Percentiles rank a stretch among this genome's conserved stretches.
Conservation (phyloP, 2,888 invertebrate species). For the Eupithecia tripunctaria region DNA sequence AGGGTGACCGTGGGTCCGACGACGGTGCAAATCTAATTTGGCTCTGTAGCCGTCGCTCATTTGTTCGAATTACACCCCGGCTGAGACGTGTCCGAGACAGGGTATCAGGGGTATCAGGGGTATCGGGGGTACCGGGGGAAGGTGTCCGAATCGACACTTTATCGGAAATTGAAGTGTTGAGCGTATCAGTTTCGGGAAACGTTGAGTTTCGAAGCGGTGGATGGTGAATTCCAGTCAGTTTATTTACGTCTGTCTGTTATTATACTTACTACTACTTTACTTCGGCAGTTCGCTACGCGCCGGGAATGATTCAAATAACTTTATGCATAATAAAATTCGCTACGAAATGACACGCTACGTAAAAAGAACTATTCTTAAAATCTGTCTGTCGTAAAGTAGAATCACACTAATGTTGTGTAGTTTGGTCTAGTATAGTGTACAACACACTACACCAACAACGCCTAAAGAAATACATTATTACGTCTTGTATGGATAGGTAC, state of each 20-base stretch:
- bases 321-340: too few relatives aligned
- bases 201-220: constrained; percentile 1
- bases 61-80: constrained; percentile 79
- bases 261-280: too few relatives aligned
- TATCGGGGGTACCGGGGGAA: constrained; percentile 18
- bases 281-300: too few relatives aligned
- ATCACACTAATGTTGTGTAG: background rate
- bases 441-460: too few relatives aligned
- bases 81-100: constrained; percentile 53
- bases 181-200: constrained; percentile 4
- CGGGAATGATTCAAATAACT: too few relatives aligned
- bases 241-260: background rate
- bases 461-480: too few relatives aligned
- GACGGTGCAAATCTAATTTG: constrained; percentile 86
- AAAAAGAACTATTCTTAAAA: too few relatives aligned
- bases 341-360: too few relatives aligned
- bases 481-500: too few relatives aligned
- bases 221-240: background rate
- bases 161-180: constrained; percentile 22
- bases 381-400: background rate
- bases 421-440: background rate
- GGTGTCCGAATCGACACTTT: constrained; percentile 40
- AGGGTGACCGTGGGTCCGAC: constrained; percentile 48
- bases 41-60: constrained; percentile 86
- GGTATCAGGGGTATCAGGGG: constrained; percentile 19